Base-by-base conservation (phyloP, 2,113 vertebrate genomes). In the Gracilinanus agilis region DNA sequence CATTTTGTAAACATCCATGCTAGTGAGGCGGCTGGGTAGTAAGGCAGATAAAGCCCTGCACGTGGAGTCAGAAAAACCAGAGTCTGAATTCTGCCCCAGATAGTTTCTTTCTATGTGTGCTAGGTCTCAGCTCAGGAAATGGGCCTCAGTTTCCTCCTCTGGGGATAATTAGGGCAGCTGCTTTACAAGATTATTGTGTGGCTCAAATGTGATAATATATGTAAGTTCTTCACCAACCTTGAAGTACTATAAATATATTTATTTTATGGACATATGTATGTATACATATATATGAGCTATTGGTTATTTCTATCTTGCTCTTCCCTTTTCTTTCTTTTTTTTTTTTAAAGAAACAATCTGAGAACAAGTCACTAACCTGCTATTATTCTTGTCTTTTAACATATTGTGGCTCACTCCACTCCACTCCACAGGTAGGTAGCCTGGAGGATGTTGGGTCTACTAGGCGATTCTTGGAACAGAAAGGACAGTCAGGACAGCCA, bases 61-160 rank as follows among this genome's bases (percentile, higher is more conserved):
- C 91, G 92, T 88, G 29, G 29, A 94, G 21, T 90, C 24, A 58
- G 34, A 94, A 93, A 96, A 54, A 55, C n/a, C 75, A 96, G 44
- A 44, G 44, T 9, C 4, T 91, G 93, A 93, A 93, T 88, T 44
- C 29, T 75, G 34, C 34, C 6, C 40, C 34, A 19, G 16, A 34
- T 29, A n/a, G 13, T 16, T 75, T n/a, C 49, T 49, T 49, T 49
- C 49, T 49, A 49, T 49, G 49, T 49, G 49, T n/a, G n/a, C n/a
- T n/a, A n/a, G n/a, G n/a, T n/a, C n/a, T n/a, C n/a, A 88, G 23
- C 11, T 95, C 44, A 58, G 58, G 90, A 91, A 93, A 75, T 9
- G 44, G 54, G n/a, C 1, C 90, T 91, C n/a, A 93, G 75, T 91
- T 94, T 94, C 19, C 92, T 95, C 89, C 56, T 53, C 92, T 92